phyloP scores from a whole-genome alignment of 2,888 invertebrate genomes.

The Chesias legatella region DNA sequence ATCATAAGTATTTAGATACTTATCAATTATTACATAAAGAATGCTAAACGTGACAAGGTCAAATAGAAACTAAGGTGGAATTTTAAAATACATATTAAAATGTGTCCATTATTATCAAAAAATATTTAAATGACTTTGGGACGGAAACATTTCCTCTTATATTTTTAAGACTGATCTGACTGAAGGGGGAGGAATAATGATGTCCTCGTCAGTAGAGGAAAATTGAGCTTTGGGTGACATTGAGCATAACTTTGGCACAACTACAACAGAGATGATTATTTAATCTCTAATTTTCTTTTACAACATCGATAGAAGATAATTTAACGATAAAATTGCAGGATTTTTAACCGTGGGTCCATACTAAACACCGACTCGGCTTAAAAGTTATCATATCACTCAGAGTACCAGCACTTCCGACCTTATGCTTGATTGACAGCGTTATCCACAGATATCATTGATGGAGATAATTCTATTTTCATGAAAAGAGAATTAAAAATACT shows the following conservation, averaged over 20 bases:
- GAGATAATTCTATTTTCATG: no score
- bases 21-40: constrained; percentile 35
- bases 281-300: constrained; percentile 6
- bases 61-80: constrained; percentile 35
- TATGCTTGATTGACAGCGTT: no score
- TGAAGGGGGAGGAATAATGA: constrained; percentile 15
- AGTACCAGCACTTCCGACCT: no score
- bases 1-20: constrained; percentile 31
- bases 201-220: constrained; percentile 14
- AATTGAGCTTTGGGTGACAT: constrained; percentile 26
- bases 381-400: no score
- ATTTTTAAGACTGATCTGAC: constrained; percentile 22
- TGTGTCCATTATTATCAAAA: constrained; percentile 45
- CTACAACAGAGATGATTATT: constrained; percentile 5
- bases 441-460: no score
- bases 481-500: no score
- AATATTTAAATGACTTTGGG: constrained; percentile 74
- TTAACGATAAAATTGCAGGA: no score
- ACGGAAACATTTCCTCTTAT: constrained; percentile 72
- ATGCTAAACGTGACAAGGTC: constrained; percentile 42
- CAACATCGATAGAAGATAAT: constrained; percentile 7
- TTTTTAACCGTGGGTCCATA: no score
- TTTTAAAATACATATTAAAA: constrained; percentile 42
- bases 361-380: no score
- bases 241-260: constrained; percentile 34